These are phyloP conservation scores for Theretra japonica DNA, from an alignment of 2,888 invertebrate species.

Conservation along the genomic window DNA sequence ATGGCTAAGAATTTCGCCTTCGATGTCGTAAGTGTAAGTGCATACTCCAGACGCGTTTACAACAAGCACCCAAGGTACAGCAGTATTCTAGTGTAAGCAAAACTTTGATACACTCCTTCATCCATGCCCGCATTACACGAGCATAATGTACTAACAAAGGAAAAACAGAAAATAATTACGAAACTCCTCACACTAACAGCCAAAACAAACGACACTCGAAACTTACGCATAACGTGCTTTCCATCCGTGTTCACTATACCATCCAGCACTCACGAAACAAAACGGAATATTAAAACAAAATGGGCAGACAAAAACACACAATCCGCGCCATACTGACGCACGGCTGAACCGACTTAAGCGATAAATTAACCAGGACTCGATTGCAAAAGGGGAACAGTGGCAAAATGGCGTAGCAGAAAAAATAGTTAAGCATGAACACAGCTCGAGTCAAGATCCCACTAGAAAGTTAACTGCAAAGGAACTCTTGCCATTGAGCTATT, in stretches of 20 bases:
- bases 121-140: no score
- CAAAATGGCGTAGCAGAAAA: conserved; percentile 32
- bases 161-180: no score
- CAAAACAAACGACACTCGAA: conserved; percentile 5
- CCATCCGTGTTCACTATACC: no score
- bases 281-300: conserved; percentile 16
- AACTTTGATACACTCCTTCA: no score
- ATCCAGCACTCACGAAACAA: background rate
- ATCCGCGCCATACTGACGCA: background rate
- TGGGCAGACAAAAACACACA: conserved; percentile 19
- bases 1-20: no score
- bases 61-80: no score
- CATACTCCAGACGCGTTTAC: no score
- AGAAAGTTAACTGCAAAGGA: conserved; percentile 64
- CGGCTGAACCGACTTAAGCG: conserved; percentile 32
- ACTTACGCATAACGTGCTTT: background rate
- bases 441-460: conserved; percentile 69
- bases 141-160: no score
- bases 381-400: conserved; percentile 33
- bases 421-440: conserved; percentile 49
- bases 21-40: no score
- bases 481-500: conserved; percentile 64
- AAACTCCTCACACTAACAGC: background rate
- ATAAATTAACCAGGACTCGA: conserved; percentile 34
- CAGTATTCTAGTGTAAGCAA: no score